Percentiles rank a stretch among this genome's conserved stretches.
These are phyloP conservation scores for Trematomus loennbergii DNA, from an alignment of 2,113 vertebrate species.

Conservation along the genomic window DNA sequence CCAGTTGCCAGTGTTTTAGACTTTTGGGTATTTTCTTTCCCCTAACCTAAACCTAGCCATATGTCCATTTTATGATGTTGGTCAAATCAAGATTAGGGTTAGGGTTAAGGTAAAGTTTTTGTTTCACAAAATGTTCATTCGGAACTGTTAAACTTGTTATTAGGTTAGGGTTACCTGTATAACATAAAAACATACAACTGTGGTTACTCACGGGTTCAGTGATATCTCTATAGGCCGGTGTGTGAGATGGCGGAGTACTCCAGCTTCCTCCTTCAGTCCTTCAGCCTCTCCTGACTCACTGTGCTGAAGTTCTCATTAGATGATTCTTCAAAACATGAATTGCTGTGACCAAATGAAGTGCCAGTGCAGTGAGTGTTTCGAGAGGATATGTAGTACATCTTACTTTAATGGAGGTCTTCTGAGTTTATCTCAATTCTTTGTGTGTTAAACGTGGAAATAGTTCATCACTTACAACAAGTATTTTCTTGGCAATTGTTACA, in stretches of 20 bases:
- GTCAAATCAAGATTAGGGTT: background rate
- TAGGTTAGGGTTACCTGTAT: background rate
- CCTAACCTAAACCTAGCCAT: too few species aligned
- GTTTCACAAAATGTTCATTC: background rate
- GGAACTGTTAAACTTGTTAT: background rate
- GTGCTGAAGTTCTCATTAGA: slow-evolving; percentile 7
- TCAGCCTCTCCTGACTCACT: background rate
- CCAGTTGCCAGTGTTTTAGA: too few species aligned
- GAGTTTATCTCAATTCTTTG: background rate
- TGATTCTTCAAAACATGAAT: background rate
- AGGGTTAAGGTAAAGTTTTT: too few species aligned
- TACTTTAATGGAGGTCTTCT: background rate
- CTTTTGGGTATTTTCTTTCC: too few species aligned
- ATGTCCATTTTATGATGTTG: background rate
- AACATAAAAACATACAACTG: background rate
- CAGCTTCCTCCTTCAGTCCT: background rate
- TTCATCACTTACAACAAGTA: too few species aligned
- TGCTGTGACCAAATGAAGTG: background rate
- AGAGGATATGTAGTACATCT: background rate
- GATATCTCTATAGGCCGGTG: background rate
- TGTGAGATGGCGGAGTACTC: background rate
- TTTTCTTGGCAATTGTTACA: background rate
- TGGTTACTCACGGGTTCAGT: background rate
- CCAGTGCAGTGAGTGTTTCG: background rate
- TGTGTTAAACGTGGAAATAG: too few species aligned